Evolutionary conservation across 2,888 invertebrate species (phyloP).

Genomic region (Eupithecia subfuscata): DNA sequence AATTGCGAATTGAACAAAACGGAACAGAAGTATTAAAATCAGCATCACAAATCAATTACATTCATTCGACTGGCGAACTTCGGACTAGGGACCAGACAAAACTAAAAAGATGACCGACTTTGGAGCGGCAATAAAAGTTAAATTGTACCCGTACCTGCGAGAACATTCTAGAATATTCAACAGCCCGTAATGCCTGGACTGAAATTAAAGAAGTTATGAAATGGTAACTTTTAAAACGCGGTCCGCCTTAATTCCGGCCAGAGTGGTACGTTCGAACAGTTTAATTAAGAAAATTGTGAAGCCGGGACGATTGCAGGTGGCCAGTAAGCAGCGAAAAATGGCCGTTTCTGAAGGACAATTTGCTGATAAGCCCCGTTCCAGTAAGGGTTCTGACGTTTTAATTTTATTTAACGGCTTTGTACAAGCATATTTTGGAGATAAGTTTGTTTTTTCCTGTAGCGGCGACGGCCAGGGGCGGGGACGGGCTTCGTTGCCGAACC

Average conservation of each 20-base stretch:
- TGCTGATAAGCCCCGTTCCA: conserved; percentile 43
- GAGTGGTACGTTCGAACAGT: conserved; percentile 51
- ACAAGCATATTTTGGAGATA: conserved; percentile 38
- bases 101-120: conserved; percentile 49
- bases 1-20: conserved; percentile 11
- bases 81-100: conserved; percentile 33
- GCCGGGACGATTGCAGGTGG: conserved; percentile 39
- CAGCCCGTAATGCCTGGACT: conserved; percentile 58
- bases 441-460: conserved; percentile 30
- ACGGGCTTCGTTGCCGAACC: not conserved
- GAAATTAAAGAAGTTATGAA: conserved; percentile 72
- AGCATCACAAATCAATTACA: conserved; percentile 36
- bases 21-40: conserved; percentile 24
- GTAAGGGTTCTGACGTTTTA: conserved; percentile 41
- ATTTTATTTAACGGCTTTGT: conserved; percentile 39
- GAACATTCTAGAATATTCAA: conserved; percentile 65
- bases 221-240: conserved; percentile 56
- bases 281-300: conserved; percentile 60
- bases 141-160: conserved; percentile 56
- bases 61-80: conserved; percentile 31
- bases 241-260: conserved; percentile 52
- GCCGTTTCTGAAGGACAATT: conserved; percentile 42
- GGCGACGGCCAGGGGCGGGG: not conserved
- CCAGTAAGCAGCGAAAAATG: conserved; percentile 35
- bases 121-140: conserved; percentile 59